Evolutionary conservation across 2,888 invertebrate genomes (phyloP), one percentile per base, ranked within the genome.

Genomic region (Orchesellides sinensis): DNA sequence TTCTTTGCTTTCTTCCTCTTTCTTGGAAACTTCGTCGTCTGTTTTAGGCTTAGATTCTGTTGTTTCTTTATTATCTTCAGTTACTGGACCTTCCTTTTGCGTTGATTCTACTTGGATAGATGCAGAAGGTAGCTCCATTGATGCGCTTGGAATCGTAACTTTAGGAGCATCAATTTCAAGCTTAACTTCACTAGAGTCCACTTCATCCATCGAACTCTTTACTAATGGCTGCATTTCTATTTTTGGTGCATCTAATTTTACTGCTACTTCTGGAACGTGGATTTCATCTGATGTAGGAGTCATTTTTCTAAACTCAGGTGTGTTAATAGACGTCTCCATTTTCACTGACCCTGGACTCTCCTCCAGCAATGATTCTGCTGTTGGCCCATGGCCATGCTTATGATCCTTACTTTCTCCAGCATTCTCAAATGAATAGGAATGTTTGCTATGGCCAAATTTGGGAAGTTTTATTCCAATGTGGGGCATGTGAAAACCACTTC

Each of bases 371-470:
- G 72, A 23, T 29, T 72, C 78, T 6, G 83, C 78, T 14, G 80
- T 78, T 14, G 83, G 83, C 49, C 75, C 73, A 35, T 78, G 79
- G 52, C 59, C 35, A 52, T 83, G 73, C 29, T 83, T 83, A 0
- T 75, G 61, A 21, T 85, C 83, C 52, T 85, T 85, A 27, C 63
- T 69, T 0, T 84, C 84, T 17, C 72, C 82, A 52, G 68, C 61
- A 70, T 83, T 83, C 27, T 85, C 85, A 77, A 85, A 85, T 12
- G 85, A 85, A 52, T 85, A 85, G 10, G 83, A 83, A 56, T 85
- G 85, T 49, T 85, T 85, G 63, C 83, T 85, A 54, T 77, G 77
- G n/a, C 83, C 85, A 77, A 85, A 85, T 63, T 85, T 85, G 21
- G 85, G 85, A 8, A 85, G 75, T 74, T 85, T 85, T 17, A 85